Evolutionary conservation across 1,140 invertebrate genomes (phyloP), one percentile per base, ranked within the genome.

Genomic region (Heterodera schachtii): DNA sequence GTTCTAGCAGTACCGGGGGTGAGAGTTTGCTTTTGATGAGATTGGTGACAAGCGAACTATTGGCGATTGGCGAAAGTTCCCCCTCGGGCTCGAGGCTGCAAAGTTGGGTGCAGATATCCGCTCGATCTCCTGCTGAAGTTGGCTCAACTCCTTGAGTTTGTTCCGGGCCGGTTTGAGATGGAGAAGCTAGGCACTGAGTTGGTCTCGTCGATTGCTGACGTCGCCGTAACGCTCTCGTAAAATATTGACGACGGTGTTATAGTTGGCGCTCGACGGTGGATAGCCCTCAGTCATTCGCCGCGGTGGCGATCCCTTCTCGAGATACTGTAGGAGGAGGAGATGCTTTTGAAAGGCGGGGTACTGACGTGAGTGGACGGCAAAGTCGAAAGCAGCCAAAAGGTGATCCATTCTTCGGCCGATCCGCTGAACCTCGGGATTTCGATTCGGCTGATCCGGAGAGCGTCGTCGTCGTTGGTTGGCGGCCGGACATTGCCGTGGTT

Each of bases 341-440:
- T 70, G 69, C 69, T 70, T 70, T 11, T 70, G 69, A 44, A 70
- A 70, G 43, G 4, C 31, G 31, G 69, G 69, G 43, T 70, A 70
- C 31, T 11, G 4, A 4, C 43, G 69, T 5, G 31, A 41, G 11
- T 70, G 31, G 69, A 70, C 69, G 69, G 69, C 69, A 11, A 41
- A 44, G 31, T 70, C 69, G 43, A 70, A 70, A 11, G 69, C 69
- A 5, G 69, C 69, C 69, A 70, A 70, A 70, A 70, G 69, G 69
- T 70, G 69, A 31, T 31, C 69, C 69, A 70, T 41, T 70, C 69
- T 9, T 44, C 31, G 31, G 43, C 4, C 9, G 31, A 31, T 4
- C 69, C 69, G 69, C 69, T 70, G 43, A 70, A 70, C 11, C 31
- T 70, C 43, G 69, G 31, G 43, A 31, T 44, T 70, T 70, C 43